Evolutionary conservation across 2,888 invertebrate genomes (phyloP).

Genomic region (Brachylomia viminalis): DNA sequence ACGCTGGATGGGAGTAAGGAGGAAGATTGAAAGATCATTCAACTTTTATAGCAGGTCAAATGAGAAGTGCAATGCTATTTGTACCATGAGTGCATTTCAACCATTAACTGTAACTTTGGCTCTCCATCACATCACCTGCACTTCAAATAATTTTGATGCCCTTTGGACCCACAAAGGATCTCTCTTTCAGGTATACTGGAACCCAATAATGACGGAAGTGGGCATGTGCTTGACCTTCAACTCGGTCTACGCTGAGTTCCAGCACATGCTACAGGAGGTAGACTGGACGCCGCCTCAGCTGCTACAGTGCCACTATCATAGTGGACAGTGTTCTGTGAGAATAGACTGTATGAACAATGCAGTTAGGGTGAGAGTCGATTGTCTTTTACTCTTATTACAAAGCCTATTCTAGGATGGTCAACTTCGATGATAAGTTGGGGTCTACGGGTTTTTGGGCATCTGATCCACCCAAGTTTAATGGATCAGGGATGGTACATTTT

Average conservation of each 20-base stretch:
- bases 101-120: not conserved
- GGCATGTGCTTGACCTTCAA: constrained; percentile 87
- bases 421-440: not conserved
- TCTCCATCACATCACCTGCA: not conserved
- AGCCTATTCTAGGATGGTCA: not conserved
- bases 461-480: too few relatives aligned
- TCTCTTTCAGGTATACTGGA: constrained; percentile 79
- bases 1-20: too few relatives aligned
- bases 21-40: too few relatives aligned
- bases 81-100: not conserved
- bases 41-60: too few relatives aligned
- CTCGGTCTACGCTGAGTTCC: constrained; percentile 84
- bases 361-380: constrained; percentile 79
- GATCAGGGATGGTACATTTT: too few relatives aligned
- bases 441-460: not conserved
- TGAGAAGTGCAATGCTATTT: not conserved
- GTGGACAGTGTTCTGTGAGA: constrained; percentile 86
- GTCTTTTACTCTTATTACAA: not conserved
- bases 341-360: constrained; percentile 84
- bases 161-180: not conserved
- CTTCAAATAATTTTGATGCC: not conserved
- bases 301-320: constrained; percentile 88
- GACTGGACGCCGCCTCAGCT: constrained; percentile 74
- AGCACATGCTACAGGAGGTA: constrained; percentile 74
- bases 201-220: constrained; percentile 87